Base-by-base conservation (phyloP, 2,888 invertebrate genomes). In the Scaptomyza cyrtandrae region DNA sequence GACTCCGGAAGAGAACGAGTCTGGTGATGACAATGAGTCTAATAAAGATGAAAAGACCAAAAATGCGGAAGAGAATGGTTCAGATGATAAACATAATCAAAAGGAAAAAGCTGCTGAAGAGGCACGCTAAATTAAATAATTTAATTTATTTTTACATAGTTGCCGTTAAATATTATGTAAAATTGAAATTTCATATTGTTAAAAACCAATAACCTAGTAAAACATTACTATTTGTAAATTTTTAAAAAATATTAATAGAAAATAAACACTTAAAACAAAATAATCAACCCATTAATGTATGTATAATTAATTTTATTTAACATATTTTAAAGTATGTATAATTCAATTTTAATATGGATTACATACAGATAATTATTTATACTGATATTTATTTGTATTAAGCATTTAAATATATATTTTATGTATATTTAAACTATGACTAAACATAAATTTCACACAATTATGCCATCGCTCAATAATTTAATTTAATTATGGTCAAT, bases 251-350 rank as follows among this genome's bases (percentile, higher is more conserved):
- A 14, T 29, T 27, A 5, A 33, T 14, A 9, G 11, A 19, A 10
- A 52, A 48, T 44, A 37, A 45, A 69, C n/a, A 33, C 16, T 6
- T 11, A 19, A 37, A 19, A 14, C 31, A 37, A 2, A 5, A 39
- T 6, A 33, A 14, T 19, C 19, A 19, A 19, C 31, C 10, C 1
- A n/a, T 14, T 10, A 24, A 19, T 49, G n/a, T 74, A 57, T 82
- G 86, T 83, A 87, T 87, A 85, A 82, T 82, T 87, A 86, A 86
- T 86, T 84, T 83, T 88, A 87, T 87, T 83, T 83, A 83, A 83
- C 83, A 83, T 83, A 87, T 85, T 85, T 83, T 87, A 87, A 85
- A 74, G 82, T 87, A 83, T 87, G 74, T 72, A 72, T 87, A 85
- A 83, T 87, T 85, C 72, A 83, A 79, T 81, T 85, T 83, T 69